A percentile compares a stretch with the other conserved stretches of the same genome.
These are phyloP conservation scores for Xanthorhoe designata DNA, from an alignment of 2,888 invertebrate genomes.

Conservation along the genomic window DNA sequence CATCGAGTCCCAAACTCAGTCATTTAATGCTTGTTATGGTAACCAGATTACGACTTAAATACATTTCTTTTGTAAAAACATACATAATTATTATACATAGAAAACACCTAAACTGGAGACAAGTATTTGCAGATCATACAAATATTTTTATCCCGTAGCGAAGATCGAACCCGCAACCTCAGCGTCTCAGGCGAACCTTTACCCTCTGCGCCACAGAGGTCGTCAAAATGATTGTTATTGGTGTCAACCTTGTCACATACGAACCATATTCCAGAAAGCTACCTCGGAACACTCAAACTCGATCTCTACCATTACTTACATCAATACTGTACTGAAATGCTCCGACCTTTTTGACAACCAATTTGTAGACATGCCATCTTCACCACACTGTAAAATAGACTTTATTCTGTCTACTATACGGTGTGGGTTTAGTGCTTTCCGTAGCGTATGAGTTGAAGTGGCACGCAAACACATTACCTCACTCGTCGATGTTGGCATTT, in stretches of 20 bases:
- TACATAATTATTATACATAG: too few species aligned
- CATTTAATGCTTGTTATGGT: too few species aligned
- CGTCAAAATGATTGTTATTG: not conserved
- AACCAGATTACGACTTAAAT: too few species aligned
- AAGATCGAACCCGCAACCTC: too few species aligned
- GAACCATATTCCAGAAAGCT: not conserved
- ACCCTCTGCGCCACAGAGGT: too few species aligned
- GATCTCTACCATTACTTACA: constrained; percentile 51
- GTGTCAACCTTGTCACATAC: not conserved
- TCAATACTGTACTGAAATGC: constrained; percentile 46
- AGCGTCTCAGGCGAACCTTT: too few species aligned
- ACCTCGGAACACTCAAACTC: constrained; percentile 35
- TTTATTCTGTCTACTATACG: constrained; percentile 11
- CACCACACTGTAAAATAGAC: constrained; percentile 15
- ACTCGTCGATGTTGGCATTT: constrained; percentile 50
- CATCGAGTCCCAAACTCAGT: too few species aligned
- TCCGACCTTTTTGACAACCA: constrained; percentile 55
- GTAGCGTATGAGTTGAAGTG: constrained; percentile 41
- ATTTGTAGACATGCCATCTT: constrained; percentile 55
- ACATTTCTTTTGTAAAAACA: too few species aligned
- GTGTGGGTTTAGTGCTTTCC: constrained; percentile 18
- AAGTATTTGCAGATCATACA: too few species aligned
- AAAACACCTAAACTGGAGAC: too few species aligned
- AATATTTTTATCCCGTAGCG: too few species aligned
- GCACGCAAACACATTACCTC: constrained; percentile 66